Conservation (phyloP, 2,113 vertebrate species). For the Addax nasomaculatus region DNA sequence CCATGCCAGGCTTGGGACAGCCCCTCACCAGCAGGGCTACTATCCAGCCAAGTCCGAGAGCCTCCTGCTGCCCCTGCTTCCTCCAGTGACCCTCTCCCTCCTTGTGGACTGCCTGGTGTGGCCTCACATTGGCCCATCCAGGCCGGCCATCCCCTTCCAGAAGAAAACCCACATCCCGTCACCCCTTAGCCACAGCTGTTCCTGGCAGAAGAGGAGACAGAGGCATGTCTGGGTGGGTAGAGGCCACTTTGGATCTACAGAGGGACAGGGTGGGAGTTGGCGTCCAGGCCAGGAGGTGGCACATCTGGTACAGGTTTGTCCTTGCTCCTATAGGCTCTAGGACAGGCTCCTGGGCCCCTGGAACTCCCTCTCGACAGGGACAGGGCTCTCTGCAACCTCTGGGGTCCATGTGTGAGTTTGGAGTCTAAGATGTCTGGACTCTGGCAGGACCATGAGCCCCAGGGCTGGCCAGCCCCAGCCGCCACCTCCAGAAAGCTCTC, state of each 20-base stretch:
- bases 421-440: neutral
- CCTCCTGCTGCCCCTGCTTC: neutral
- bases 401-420: neutral
- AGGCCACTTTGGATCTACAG: neutral
- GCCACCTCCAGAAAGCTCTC: neutral
- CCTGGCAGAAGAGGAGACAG: neutral
- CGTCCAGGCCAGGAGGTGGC: neutral
- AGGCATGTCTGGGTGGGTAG: neutral
- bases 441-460: neutral
- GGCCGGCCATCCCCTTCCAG: neutral
- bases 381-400: neutral
- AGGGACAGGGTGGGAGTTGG: neutral
- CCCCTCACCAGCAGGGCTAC: neutral
- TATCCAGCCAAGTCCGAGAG: neutral
- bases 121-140: neutral
- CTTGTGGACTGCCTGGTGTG: neutral
- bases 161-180: rapidly evolving
- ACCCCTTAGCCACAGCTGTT: neutral
- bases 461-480: neutral
- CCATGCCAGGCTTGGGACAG: neutral
- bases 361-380: neutral
- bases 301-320: neutral
- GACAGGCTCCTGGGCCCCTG: neutral
- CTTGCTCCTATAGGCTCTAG: neutral
- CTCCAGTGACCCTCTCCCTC: neutral